phyloP scores from a whole-genome alignment of 2,888 invertebrate species.

The Calephelis perditalis region DNA sequence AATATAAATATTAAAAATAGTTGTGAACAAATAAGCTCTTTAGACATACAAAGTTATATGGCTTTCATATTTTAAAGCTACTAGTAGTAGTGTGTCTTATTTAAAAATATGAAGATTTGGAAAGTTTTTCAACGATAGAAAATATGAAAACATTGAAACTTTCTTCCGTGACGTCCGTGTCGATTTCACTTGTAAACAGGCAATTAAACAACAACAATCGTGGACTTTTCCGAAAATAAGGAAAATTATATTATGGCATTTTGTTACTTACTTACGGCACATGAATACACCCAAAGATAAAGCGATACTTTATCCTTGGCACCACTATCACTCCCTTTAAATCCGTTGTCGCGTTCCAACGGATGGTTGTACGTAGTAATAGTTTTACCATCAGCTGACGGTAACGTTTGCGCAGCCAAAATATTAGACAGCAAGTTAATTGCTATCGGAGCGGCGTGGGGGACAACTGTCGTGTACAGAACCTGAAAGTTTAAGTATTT shows the following conservation, averaged over 20 bases:
- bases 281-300: conserved; percentile 34
- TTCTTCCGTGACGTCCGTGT: no score
- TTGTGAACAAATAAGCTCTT: no score
- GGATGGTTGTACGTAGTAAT: conserved; percentile 43
- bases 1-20: no score
- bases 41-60: no score
- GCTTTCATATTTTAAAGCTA: no score
- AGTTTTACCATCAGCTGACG: conserved; percentile 29
- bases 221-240: no score
- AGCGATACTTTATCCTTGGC: conserved; percentile 29
- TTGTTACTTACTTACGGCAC: conserved; percentile 22
- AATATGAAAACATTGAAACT: no score
- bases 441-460: conserved; percentile 74
- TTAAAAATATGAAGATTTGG: no score
- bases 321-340: not conserved
- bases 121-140: no score
- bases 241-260: not conserved
- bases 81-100: no score
- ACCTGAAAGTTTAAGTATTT: conserved; percentile 35
- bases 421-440: conserved; percentile 70
- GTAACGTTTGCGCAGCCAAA: conserved; percentile 35
- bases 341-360: conserved; percentile 17
- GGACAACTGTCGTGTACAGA: conserved; percentile 69
- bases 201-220: no score
- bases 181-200: no score